Evolutionary conservation across 2,888 invertebrate genomes (phyloP).

Genomic region (Phalera bucephala): DNA sequence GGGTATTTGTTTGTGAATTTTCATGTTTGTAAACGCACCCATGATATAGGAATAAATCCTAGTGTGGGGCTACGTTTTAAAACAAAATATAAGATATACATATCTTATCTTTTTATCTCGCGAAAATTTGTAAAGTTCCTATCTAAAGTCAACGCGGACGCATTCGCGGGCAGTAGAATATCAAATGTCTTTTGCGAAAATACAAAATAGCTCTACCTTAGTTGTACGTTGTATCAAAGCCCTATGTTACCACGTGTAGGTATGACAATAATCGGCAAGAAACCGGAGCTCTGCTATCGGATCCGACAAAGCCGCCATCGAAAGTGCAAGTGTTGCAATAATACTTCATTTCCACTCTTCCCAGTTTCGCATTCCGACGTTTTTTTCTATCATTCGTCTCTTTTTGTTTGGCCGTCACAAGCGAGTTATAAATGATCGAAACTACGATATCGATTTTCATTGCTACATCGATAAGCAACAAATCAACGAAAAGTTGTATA

Average conservation of each 20-base stretch:
- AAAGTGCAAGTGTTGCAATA: slow-evolving; percentile 83
- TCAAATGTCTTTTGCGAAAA: no score
- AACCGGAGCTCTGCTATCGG: slow-evolving; percentile 54
- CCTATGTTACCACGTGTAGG: slow-evolving; percentile 33
- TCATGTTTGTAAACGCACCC: no score
- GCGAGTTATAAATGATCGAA: slow-evolving; percentile 80
- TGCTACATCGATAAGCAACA: slow-evolving; percentile 36
- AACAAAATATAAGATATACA: no score
- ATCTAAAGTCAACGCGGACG: no score
- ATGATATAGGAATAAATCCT: no score
- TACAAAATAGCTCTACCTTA: no score
- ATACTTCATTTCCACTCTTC: slow-evolving; percentile 75
- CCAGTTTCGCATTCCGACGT: slow-evolving; percentile 60
- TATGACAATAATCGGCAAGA: slow-evolving; percentile 38
- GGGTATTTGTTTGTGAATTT: no score
- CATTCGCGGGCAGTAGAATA: no score
- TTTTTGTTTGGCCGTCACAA: slow-evolving; percentile 75
- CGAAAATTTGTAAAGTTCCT: no score
- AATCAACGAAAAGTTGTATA: slow-evolving; percentile 11
- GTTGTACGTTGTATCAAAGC: slow-evolving; percentile 3
- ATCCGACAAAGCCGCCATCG: slow-evolving; percentile 56
- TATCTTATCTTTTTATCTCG: no score
- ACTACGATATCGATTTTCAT: slow-evolving; percentile 71
- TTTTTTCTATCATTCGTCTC: slow-evolving; percentile 53
- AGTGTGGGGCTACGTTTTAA: no score